phyloP scores from a whole-genome alignment of 37 sponge, comb jelly and placozoan species.

The Petrosia ficiformis region DNA sequence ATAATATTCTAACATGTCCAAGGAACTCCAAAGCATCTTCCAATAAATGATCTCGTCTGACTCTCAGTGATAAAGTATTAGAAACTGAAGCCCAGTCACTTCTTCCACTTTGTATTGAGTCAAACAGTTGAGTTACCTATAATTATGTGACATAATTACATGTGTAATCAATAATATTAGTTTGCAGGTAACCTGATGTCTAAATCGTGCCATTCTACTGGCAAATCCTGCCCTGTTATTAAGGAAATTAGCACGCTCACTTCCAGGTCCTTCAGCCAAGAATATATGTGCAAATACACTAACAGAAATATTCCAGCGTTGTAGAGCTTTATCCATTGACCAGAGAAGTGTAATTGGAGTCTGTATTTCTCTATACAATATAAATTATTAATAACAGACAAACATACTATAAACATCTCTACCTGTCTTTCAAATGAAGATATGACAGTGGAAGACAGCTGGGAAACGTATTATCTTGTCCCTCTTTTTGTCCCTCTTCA shows the following conservation, averaged over 20 bases:
- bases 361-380: not conserved
- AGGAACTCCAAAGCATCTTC: conserved; percentile 55
- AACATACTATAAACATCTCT: not conserved
- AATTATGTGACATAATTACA: conserved; percentile 66
- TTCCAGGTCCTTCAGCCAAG: conserved; percentile 79
- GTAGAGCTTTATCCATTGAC: conserved; percentile 43
- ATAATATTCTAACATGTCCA: too few species aligned
- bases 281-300: conserved; percentile 84
- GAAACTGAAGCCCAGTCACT: conserved; percentile 39
- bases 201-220: conserved; percentile 75
- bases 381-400: not conserved
- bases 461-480: not conserved
- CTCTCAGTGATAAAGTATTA: conserved; percentile 51
- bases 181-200: conserved; percentile 1
- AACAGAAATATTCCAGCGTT: conserved; percentile 65
- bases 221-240: conserved; percentile 78
- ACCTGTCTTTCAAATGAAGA: not conserved
- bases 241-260: conserved; percentile 82
- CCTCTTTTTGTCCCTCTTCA: not conserved
- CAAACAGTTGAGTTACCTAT: conserved; percentile 51
- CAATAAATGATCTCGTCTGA: conserved; percentile 54
- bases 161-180: not conserved
- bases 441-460: conserved; percentile 13
- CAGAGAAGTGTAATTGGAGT: conserved; percentile 21
- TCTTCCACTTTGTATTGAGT: conserved; percentile 13